Base-by-base conservation (phyloP, 2,888 invertebrate species). In the Drosophila pseudotakahashii region DNA sequence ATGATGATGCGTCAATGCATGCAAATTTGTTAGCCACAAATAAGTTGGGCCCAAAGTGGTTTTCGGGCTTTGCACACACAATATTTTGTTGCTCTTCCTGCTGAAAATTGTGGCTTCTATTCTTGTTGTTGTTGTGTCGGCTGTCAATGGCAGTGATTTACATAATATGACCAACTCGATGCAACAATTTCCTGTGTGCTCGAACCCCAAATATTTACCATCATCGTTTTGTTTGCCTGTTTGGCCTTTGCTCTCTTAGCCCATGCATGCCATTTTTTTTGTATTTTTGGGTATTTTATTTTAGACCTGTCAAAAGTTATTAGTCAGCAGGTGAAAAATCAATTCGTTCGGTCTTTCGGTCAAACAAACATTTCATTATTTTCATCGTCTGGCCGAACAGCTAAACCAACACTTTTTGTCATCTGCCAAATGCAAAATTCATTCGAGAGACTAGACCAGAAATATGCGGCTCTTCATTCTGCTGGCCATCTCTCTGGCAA, bases 1-100 rank as follows among this genome's bases (percentile, higher is more conserved):
- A 79, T 79, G 81, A 78, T 81, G 76, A 81, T 79, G 79, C 79
- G 69, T 75, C 82, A 81, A 82, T 77, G 83, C 66, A 75, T 77
- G 82, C 78, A 82, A 81, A 82, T 83, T 82, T 72, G 73, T 67
- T 78, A 66, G 75, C 82, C 82, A 83, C 87, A 82, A 82, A 83
- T 87, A 81, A 87, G 81, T 84, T 87, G 79, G 82, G 70, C 39
- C 64, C 73, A 81, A 77, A 77, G 81, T 87, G 84, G 84, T 87
- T 84, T 73, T 76, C 51, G 67, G 48, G 59, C 52, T 77, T 74
- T 63, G 37, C 47, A 42, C 55, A 32, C 32, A 32, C 32, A 63
- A 64, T 57, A 57, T 81, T 73, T 75, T 51, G 51, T 60, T 42
- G 36, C 51, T 55, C 50, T 34, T 60, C 36, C 51, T 60, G 62